A percentile compares a stretch with the other conserved stretches of the same genome.
phyloP scores from a whole-genome alignment of 2,113 vertebrate genomes.

The Narcine bancroftii region DNA sequence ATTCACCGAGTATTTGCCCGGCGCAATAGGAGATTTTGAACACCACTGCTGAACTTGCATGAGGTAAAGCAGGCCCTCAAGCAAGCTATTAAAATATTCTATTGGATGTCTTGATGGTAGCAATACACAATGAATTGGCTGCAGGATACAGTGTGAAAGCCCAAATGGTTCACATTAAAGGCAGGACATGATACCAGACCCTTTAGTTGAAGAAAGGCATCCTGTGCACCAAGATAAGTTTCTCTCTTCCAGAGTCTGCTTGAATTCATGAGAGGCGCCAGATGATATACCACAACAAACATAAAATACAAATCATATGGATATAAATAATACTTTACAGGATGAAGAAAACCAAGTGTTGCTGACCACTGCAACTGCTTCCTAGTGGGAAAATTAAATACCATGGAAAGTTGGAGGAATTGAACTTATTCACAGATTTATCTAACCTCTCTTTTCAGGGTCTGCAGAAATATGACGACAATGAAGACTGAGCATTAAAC shows the following conservation, averaged over 20 bases:
- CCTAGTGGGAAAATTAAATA: no score
- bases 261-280: no score
- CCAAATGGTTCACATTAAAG: background rate
- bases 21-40: background rate
- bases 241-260: no score
- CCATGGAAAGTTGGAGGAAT: background rate
- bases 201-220: no score
- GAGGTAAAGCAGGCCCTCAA: background rate
- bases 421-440: background rate
- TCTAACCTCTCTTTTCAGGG: no score
- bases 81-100: background rate
- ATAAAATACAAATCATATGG: no score
- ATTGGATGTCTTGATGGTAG: background rate
- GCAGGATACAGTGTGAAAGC: background rate
- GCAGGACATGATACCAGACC: no score
- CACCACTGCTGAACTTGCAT: background rate
- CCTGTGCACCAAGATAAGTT: no score
- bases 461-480: background rate
- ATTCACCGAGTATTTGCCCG: background rate
- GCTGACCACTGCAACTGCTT: background rate
- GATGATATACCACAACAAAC: no score
- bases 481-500: background rate
- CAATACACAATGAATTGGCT: background rate
- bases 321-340: background rate
- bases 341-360: background rate